A percentile compares a stretch with the other conserved stretches of the same genome.
Evolutionary conservation across 2,113 vertebrate species (phyloP).

Genomic region (Anser brachyrhynchus): DNA sequence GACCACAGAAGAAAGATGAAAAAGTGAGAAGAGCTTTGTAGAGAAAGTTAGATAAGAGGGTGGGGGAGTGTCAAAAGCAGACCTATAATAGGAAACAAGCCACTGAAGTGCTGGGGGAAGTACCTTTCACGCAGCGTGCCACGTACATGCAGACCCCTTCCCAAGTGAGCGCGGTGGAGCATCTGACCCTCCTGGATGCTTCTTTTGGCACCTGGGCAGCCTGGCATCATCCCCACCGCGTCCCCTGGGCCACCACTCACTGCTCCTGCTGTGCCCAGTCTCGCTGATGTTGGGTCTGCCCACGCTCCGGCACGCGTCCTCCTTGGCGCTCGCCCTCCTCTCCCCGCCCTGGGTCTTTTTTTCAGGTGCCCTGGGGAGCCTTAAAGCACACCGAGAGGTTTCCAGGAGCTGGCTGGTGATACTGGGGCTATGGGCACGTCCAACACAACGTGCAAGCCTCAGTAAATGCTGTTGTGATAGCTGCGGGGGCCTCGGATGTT

Average conservation of each 20-base stretch:
- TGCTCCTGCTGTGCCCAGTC: not conserved
- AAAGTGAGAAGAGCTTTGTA: slow-evolving; percentile 53
- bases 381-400: not conserved
- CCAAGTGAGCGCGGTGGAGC: too few species aligned
- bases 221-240: not conserved
- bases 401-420: not conserved
- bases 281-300: rapidly evolving
- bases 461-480: not conserved
- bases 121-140: slow-evolving; percentile 14
- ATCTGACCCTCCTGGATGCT: too few species aligned
- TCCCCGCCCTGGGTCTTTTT: not conserved
- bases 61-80: slow-evolving; percentile 51
- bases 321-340: not conserved
- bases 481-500: not conserved
- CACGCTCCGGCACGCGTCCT: not conserved
- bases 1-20: slow-evolving; percentile 55
- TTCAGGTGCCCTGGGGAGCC: not conserved
- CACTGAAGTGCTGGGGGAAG: slow-evolving; percentile 31
- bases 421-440: not conserved
- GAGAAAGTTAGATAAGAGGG: slow-evolving; percentile 56
- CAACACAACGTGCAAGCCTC: not conserved
- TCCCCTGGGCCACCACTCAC: not conserved
- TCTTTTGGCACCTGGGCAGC: not conserved
- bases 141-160: too few species aligned
- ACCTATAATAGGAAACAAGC: slow-evolving; percentile 58